Base-by-base conservation (phyloP, 2,888 invertebrate species). In the Drosophila koepferae region DNA sequence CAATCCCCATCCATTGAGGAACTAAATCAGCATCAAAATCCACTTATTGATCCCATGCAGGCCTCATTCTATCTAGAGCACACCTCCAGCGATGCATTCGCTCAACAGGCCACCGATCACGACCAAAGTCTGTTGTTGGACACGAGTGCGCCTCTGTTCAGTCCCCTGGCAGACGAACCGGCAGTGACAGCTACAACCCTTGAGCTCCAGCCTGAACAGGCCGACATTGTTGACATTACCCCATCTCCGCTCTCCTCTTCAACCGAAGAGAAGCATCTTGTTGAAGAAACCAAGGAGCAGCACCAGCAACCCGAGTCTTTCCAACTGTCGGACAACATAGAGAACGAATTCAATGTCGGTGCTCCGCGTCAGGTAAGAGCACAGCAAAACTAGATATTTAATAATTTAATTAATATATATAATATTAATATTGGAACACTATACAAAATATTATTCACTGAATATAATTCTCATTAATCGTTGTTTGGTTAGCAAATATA, bases 1-100 rank as follows among this genome's bases (percentile, higher is more conserved):
- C 85, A 91, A 48, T 91, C 91, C 5, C 91, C 91, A 2, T 92
- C 92, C n/a, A 91, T 85, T 23, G 91, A 91, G 73, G 91, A 91
- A 51, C 66, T 91, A 28, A 86, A 91, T 71, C 74, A 83, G 34
- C 89, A 81, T 20, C 79, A 81, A 55, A 72, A 54, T 12, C 67
- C 61, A n/a, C 51, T 62, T 7, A 61, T 82, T 4, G 86, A 85
- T 60, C 86, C 81, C n/a, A 91, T 92, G 91, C 85, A 90, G 60
- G 90, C 89, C n/a, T 92, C 92, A 2, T 83, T 91, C 51, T 91
- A 92, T 59, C 20, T 89, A 38, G 86, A 89, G 36, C 80, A 90
- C 41, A 89, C 85, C 9, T 84, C 82, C 20, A 73, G 67, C 7
- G 89, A 81, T 54, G 76, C 73, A 36, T 68, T 77, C 28, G 56